Evolutionary conservation across 1,140 invertebrate species (phyloP).

Genomic region (Melitaea cinxia): DNA sequence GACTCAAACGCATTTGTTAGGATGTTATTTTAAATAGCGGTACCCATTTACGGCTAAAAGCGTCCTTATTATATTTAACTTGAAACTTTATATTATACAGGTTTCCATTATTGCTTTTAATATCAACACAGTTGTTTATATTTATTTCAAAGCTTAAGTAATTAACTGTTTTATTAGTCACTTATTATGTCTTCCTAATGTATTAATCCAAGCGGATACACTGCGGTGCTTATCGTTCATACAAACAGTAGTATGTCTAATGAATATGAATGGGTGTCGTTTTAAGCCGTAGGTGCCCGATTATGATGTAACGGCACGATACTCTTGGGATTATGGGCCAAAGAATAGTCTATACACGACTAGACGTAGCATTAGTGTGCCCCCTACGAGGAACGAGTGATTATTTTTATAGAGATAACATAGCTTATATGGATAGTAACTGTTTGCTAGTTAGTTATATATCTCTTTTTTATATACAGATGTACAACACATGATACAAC

Average conservation of each 20-base stretch:
- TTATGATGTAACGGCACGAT: conserved; percentile 55
- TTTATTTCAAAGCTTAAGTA: no score
- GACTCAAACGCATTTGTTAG: no score
- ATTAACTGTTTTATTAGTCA: background rate
- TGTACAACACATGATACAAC: background rate
- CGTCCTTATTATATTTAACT: no score
- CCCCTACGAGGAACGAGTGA: background rate
- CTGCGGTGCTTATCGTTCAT: conserved; percentile 44
- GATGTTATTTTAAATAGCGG: no score
- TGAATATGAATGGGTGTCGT: conserved; percentile 64
- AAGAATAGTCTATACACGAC: conserved; percentile 11
- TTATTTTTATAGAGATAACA: conserved; percentile 3
- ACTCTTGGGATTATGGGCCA: conserved; percentile 12
- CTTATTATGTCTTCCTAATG: conserved; percentile 10
- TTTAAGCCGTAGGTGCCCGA: conserved; percentile 56
- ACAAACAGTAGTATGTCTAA: conserved; percentile 46
- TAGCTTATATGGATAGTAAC: background rate
- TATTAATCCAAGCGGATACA: conserved; percentile 14
- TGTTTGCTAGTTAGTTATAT: background rate
- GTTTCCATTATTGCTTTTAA: no score
- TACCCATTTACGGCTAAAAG: no score
- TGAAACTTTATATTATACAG: no score
- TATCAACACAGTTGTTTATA: no score
- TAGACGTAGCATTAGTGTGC: background rate
- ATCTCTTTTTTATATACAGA: background rate